Conservation (phyloP, 2,888 invertebrate species). For the Habroteleia sp. region DNA sequence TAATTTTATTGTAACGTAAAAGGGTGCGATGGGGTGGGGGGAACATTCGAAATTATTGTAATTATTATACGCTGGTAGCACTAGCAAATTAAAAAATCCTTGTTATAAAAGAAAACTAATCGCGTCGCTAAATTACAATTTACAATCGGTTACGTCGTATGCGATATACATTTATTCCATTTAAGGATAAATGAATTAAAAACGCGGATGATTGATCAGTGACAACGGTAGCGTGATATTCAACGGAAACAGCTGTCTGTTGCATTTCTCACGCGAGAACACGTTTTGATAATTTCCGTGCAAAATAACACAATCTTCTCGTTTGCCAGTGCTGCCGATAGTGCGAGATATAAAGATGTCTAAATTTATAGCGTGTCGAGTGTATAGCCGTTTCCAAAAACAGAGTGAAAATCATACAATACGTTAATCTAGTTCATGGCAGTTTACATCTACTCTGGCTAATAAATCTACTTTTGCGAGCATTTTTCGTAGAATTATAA, state of each 20-base stretch:
- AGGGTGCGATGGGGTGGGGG: slow-evolving; percentile 31
- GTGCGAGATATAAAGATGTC: slow-evolving; percentile 51
- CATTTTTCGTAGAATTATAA: slow-evolving; percentile 57
- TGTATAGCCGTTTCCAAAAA: slow-evolving; percentile 63
- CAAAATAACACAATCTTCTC: neutral
- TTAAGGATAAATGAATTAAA: too few relatives aligned
- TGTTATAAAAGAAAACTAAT: neutral
- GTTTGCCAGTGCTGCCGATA: slow-evolving; percentile 51
- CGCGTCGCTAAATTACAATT: too few relatives aligned
- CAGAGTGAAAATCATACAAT: slow-evolving; percentile 60
- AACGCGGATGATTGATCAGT: too few relatives aligned
- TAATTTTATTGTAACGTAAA: slow-evolving; percentile 21
- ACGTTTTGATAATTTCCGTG: slow-evolving; percentile 11
- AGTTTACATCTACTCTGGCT: slow-evolving; percentile 65
- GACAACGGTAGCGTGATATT: too few relatives aligned
- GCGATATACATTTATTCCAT: too few relatives aligned
- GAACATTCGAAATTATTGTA: slow-evolving; percentile 13
- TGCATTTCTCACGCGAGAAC: neutral
- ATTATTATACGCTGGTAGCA: slow-evolving; percentile 23
- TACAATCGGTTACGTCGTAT: too few relatives aligned
- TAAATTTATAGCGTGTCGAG: slow-evolving; percentile 65
- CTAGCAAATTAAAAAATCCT: slow-evolving; percentile 8
- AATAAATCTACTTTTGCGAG: slow-evolving; percentile 66
- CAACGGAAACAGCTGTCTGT: too few relatives aligned
- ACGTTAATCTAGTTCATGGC: slow-evolving; percentile 65